A percentile compares a stretch with the other conserved stretches of the same genome.
phyloP scores from a whole-genome alignment of 2,888 invertebrate genomes.

The Lycophotia porphyrea region DNA sequence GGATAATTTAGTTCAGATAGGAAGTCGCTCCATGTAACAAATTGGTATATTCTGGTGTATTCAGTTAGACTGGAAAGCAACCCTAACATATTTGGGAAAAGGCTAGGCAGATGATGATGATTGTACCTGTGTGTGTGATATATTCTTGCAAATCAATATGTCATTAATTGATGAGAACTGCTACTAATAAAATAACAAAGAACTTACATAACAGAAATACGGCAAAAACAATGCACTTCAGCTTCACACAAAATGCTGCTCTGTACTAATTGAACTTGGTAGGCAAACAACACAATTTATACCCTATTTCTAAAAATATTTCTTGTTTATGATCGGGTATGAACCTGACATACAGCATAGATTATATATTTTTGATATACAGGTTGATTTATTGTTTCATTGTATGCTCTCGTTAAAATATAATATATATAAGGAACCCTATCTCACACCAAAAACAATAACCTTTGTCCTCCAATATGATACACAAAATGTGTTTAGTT shows the following conservation, averaged over 20 bases:
- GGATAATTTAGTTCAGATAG: neutral
- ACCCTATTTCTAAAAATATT: neutral
- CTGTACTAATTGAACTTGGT: constrained; percentile 8
- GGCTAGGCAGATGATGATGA: neutral
- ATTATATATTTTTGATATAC: constrained; percentile 30
- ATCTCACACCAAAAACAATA: no score
- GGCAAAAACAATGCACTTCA: constrained; percentile 22
- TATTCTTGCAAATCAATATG: no score
- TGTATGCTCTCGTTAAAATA: neutral
- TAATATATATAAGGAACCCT: no score
- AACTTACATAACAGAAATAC: constrained; percentile 41
- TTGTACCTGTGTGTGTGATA: no score
- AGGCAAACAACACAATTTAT: constrained; percentile 21
- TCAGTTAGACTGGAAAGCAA: neutral
- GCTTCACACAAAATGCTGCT: constrained; percentile 7
- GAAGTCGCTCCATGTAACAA: neutral
- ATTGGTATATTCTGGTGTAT: neutral
- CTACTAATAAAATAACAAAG: neutral
- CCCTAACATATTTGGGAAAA: neutral
- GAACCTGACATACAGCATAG: constrained; percentile 12
- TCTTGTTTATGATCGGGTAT: constrained; percentile 28
- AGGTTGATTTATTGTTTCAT: constrained; percentile 25
- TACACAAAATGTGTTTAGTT: no score
- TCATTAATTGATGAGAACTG: neutral
- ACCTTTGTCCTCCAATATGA: no score